Evolutionary conservation across 2,113 vertebrate genomes (phyloP), one percentile per base, ranked within the genome.

Genomic region (Campylomormyrus numenius): DNA sequence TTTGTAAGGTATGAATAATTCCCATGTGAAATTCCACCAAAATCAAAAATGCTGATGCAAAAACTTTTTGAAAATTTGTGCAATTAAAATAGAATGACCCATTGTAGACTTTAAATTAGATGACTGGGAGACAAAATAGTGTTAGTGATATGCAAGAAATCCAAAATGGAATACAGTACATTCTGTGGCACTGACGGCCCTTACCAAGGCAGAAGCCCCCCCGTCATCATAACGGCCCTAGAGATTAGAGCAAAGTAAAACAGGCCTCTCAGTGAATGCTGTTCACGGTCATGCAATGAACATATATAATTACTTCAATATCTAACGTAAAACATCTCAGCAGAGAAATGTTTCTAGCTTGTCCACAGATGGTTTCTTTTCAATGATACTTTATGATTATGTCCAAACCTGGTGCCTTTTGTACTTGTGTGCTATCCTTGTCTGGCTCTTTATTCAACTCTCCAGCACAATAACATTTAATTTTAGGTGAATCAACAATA

Each of bases 141-240:
- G n/a, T 66, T 66, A 66, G 8, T 66, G 24, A 48, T 45, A 85
- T 21, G 42, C 21, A 85, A 45, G 19, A 24, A 85, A 7, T 35
- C 45, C 48, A 8, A 85, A 85, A 85, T 48, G 4, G 7, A 80
- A 80, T 80, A 80, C 17, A 19, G 13, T 80, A 39, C 74, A 19
- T 39, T 42, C 39, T 19, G 31, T 80, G 31, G 35, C 2, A 42
- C 21, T 49, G 39, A 85, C 8, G 8, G 9, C 39, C 83, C 88
- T 90, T 85, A 90, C 90, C 90, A 90, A 49, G 56, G 90, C 74
- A 89, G 90, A 89, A 17, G 87, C 52, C 9, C n/a, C n/a, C 42
- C 90, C 90, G n/a, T 42, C 90, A 48, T 58, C 88, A 10, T 66
- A 50, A 50, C 77, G 70, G 19, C 80, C 77, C 90, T 88, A 46